These are phyloP conservation scores for Drosophila sechellia DNA, from an alignment of 1,140 invertebrate genomes.

Conservation along the genomic window DNA sequence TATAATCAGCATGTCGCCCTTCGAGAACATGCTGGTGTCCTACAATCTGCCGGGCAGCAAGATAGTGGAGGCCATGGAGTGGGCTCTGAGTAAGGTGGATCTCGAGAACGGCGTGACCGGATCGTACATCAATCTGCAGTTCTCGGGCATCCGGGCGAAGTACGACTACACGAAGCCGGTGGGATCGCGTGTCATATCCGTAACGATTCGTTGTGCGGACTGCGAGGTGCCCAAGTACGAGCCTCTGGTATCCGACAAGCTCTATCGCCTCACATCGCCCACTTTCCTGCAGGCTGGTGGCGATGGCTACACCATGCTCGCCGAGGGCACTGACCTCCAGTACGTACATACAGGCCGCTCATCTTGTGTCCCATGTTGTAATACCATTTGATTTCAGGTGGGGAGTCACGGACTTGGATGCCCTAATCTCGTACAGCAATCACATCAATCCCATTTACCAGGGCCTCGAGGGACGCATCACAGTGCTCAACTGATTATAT, in stretches of 20 bases:
- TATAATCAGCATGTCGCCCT: slow-evolving; percentile 88
- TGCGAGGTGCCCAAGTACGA: slow-evolving; percentile 88
- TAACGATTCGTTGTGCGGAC: slow-evolving; percentile 87
- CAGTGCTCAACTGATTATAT: slow-evolving; percentile 46
- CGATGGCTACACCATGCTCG: slow-evolving; percentile 86
- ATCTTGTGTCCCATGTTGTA: not conserved
- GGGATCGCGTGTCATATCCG: slow-evolving; percentile 86
- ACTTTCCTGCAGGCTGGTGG: slow-evolving; percentile 89
- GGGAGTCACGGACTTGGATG: slow-evolving; percentile 68
- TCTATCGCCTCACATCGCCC: slow-evolving; percentile 87
- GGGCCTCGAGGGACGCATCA: slow-evolving; percentile 83
- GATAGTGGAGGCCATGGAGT: slow-evolving; percentile 87
- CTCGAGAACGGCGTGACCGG: slow-evolving; percentile 79
- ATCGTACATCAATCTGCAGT: slow-evolving; percentile 87
- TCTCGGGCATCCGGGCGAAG: slow-evolving; percentile 85
- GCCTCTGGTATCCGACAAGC: slow-evolving; percentile 84
- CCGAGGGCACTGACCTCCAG: slow-evolving; percentile 63
- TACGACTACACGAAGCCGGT: slow-evolving; percentile 86
- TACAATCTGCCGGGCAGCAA: slow-evolving; percentile 88
- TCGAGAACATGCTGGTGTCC: slow-evolving; percentile 89
- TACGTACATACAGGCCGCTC: slow-evolving; percentile 15
- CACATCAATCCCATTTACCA: slow-evolving; percentile 69
- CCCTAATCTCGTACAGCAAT: slow-evolving; percentile 60
- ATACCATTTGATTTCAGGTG: slow-evolving; percentile 20
- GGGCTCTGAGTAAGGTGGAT: slow-evolving; percentile 84